These are phyloP conservation scores for Calephelis perditalis DNA, from an alignment of 2,888 invertebrate genomes.

Conservation along the genomic window DNA sequence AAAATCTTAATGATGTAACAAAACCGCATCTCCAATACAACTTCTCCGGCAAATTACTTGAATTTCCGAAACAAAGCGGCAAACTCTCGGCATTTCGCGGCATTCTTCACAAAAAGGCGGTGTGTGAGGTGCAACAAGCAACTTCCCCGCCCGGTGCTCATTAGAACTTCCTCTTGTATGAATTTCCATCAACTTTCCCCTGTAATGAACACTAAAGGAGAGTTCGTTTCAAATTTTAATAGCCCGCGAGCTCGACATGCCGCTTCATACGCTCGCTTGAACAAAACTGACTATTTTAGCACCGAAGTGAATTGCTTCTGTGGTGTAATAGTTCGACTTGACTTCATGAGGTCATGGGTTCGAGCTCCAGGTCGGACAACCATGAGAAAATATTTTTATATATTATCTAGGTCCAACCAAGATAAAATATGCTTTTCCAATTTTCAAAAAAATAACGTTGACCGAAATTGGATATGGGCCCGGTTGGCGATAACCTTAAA, in stretches of 20 bases:
- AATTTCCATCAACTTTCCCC: slow-evolving; percentile 71
- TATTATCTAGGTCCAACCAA: too few relatives aligned
- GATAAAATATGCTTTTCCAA: too few relatives aligned
- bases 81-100: slow-evolving; percentile 35
- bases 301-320: too few relatives aligned
- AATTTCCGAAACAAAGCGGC: slow-evolving; percentile 39
- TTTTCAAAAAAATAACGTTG: too few relatives aligned
- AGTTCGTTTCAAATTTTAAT: slow-evolving; percentile 75
- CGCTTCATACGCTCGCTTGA: neutral
- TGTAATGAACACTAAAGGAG: slow-evolving; percentile 76
- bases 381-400: too few relatives aligned
- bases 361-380: too few relatives aligned
- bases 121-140: slow-evolving; percentile 50
- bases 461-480: too few relatives aligned
- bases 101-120: slow-evolving; percentile 34
- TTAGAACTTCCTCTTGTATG: slow-evolving; percentile 75
- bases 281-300: neutral
- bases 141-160: slow-evolving; percentile 68
- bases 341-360: too few relatives aligned
- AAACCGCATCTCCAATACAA: slow-evolving; percentile 3
- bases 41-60: slow-evolving; percentile 29
- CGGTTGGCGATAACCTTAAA: too few relatives aligned
- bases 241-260: slow-evolving; percentile 46
- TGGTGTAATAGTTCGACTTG: too few relatives aligned
- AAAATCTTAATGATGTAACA: slow-evolving; percentile 3